These are phyloP conservation scores for Leucozona laternaria DNA, from an alignment of 2,888 invertebrate species.

Conservation along the genomic window DNA sequence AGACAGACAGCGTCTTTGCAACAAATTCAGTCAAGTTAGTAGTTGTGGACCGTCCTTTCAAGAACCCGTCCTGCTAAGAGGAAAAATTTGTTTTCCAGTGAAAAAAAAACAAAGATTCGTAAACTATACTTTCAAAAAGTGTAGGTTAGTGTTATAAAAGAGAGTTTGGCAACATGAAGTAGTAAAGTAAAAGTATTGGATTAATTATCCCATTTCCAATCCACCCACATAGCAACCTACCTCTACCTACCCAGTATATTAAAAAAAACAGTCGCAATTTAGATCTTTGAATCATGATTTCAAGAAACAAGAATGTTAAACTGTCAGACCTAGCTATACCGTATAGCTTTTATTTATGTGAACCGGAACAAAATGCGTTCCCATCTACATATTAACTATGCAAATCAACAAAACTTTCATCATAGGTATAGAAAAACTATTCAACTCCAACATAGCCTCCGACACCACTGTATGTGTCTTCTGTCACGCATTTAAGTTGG, in stretches of 20 bases:
- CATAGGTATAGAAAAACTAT: not conserved
- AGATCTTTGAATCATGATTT: slow-evolving; percentile 6
- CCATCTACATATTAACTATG: not conserved
- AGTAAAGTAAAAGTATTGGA: not conserved
- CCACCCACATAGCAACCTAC: not conserved
- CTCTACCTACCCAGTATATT: not conserved
- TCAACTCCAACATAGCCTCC: slow-evolving; percentile 6
- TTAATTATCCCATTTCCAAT: not conserved
- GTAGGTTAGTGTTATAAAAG: too few relatives aligned
- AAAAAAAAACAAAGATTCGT: too few relatives aligned
- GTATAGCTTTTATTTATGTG: slow-evolving; percentile 1
- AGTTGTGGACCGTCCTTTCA: too few relatives aligned
- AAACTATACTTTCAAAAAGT: too few relatives aligned
- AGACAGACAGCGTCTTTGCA: too few relatives aligned
- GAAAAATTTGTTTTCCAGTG: too few relatives aligned
- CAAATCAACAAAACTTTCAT: slow-evolving; percentile 20
- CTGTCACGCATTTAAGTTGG: slow-evolving; percentile 72
- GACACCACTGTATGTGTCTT: slow-evolving; percentile 9
- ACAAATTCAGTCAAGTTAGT: too few relatives aligned
- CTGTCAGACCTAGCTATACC: not conserved
- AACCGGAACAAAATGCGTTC: slow-evolving; percentile 25
- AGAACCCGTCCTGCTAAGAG: too few relatives aligned
- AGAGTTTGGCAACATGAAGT: too few relatives aligned
- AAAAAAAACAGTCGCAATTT: not conserved
- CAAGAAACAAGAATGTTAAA: not conserved